phyloP scores from a whole-genome alignment of 2,888 invertebrate genomes.

The Lapara coniferarum region DNA sequence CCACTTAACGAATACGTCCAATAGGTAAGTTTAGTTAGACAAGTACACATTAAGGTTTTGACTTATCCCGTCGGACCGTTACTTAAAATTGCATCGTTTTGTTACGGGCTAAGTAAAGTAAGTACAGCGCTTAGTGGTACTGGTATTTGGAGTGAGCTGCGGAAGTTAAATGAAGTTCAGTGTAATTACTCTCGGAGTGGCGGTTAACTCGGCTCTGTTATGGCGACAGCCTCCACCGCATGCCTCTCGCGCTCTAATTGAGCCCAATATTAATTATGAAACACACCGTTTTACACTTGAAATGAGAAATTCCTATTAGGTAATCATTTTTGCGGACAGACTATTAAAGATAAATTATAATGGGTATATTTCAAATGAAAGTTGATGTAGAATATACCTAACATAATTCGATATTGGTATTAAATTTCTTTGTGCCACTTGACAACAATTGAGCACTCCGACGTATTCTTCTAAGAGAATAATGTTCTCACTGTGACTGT shows the following conservation, averaged over 20 bases:
- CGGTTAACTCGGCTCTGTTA: constrained; percentile 71
- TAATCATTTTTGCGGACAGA: not conserved
- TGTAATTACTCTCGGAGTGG: constrained; percentile 78
- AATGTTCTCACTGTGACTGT: not conserved
- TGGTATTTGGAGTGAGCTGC: constrained; percentile 75
- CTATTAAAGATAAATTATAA: not conserved
- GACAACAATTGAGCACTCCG: not conserved
- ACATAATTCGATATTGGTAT: not conserved
- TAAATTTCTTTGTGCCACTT: not conserved
- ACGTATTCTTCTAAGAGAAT: not conserved
- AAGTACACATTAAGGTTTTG: constrained; percentile 50
- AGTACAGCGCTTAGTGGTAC: constrained; percentile 75
- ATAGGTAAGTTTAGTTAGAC: constrained; percentile 40
- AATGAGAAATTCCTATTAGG: constrained; percentile 29
- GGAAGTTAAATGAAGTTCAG: constrained; percentile 80
- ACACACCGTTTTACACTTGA: constrained; percentile 40
- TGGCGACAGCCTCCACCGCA: constrained; percentile 65
- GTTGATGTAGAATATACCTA: no score
- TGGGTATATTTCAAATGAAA: not conserved
- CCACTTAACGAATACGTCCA: constrained; percentile 38
- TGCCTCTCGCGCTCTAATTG: constrained; percentile 57
- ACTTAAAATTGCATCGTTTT: constrained; percentile 77
- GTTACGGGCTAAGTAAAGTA: constrained; percentile 73
- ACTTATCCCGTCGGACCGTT: constrained; percentile 65
- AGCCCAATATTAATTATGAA: constrained; percentile 57